Conservation (phyloP, 2,113 vertebrate species). For the Camelus dromedarius region DNA sequence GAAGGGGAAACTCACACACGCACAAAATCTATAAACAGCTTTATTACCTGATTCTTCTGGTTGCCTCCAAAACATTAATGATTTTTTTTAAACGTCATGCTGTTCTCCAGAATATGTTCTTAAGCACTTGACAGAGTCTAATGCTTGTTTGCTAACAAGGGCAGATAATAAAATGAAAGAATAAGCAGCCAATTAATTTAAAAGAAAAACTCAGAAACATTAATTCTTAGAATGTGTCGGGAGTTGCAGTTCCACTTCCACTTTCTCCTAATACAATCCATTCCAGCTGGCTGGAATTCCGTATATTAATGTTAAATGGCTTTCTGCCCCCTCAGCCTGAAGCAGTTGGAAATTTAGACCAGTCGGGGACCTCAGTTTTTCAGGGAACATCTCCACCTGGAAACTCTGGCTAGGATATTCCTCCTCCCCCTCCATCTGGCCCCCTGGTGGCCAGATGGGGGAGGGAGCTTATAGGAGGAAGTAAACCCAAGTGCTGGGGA, state of each 20-base stretch:
- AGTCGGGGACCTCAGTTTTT: background rate
- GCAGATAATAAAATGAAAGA: background rate
- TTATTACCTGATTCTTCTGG: background rate
- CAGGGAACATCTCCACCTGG: background rate
- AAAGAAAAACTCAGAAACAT: background rate
- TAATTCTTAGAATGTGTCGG: background rate
- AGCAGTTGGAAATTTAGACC: background rate
- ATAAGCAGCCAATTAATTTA: constrained; percentile 38
- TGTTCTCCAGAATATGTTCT: constrained; percentile 5
- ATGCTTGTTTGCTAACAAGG: constrained; percentile 24
- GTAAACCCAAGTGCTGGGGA: background rate
- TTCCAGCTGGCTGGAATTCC: background rate
- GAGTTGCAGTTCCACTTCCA: background rate
- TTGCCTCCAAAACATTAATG: background rate
- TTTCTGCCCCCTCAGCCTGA: fast-evolving
- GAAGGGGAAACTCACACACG: background rate
- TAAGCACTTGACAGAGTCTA: background rate
- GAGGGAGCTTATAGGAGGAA: background rate
- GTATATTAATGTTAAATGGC: background rate
- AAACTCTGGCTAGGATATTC: background rate
- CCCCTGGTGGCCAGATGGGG: background rate
- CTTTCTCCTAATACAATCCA: background rate
- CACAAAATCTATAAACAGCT: background rate
- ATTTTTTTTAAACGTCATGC: background rate
- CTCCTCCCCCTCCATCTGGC: too few relatives aligned